Evolutionary conservation across 2,113 vertebrate species (phyloP).

Genomic region (Gadus macrocephalus): DNA sequence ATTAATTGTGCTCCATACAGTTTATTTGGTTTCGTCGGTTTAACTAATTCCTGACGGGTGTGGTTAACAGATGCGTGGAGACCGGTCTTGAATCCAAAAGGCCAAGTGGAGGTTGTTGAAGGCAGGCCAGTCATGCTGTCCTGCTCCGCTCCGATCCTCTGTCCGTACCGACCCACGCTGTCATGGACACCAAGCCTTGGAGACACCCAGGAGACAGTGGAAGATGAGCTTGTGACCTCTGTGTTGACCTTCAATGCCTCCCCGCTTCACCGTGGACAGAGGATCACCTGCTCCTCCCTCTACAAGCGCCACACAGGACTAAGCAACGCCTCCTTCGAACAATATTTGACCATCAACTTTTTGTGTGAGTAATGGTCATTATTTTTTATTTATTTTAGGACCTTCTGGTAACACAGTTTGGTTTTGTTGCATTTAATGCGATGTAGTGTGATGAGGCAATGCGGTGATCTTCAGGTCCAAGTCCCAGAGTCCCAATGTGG

Average conservation of each 20-base stretch:
- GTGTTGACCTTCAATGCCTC: slow-evolving; percentile 54
- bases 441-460: no score
- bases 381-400: neutral
- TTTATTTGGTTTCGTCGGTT: neutral
- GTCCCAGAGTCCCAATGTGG: no score
- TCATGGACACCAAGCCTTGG: slow-evolving; percentile 52
- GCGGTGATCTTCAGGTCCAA: no score
- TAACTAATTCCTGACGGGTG: neutral
- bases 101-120: slow-evolving; percentile 45
- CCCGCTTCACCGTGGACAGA: slow-evolving; percentile 48
- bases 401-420: neutral
- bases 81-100: slow-evolving; percentile 37
- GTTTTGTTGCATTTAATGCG: no score
- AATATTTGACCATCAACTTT: slow-evolving; percentile 36
- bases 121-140: slow-evolving; percentile 43
- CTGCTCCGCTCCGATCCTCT: slow-evolving; percentile 48
- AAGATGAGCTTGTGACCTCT: slow-evolving; percentile 25
- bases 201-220: slow-evolving; percentile 20
- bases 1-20: neutral
- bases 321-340: slow-evolving; percentile 22
- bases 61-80: slow-evolving; percentile 40
- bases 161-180: slow-evolving; percentile 46
- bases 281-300: slow-evolving; percentile 37
- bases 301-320: slow-evolving; percentile 36
- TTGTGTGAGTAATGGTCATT: slow-evolving; percentile 43